Evolutionary conservation across 2,797 vertebrate genomes (phyloP), one percentile per base, ranked within the genome.

Genomic region (Discoglossus pictus): DNA sequence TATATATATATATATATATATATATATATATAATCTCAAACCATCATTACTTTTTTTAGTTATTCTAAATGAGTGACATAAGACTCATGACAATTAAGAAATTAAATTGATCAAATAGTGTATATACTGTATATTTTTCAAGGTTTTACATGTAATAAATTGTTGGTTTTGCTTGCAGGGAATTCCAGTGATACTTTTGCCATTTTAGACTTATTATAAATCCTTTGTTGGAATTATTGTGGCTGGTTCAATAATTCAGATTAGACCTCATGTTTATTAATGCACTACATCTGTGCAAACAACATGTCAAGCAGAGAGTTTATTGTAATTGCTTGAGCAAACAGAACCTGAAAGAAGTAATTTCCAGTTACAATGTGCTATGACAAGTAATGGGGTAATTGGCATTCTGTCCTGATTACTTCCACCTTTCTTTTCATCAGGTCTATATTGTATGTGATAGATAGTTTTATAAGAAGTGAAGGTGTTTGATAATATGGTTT

Each of bases 291-390:
- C 96, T 97, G 95, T 96, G 95, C 94, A 98, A 98, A 98, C 96
- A 98, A 94, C 91, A 92, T 95, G 95, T 97, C 94, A 96, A 97
- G 93, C 93, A 93, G 91, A 90, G 92, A 98, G 94, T 98, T 98
- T 98, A 99, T 98, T 98, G 95, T 98, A 98, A 98, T 99, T 98
- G 96, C 93, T 93, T 94, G 94, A 94, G 95, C 95, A 99, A 99
- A 99, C 96, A 98, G 94, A 99, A 98, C 92, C 94, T 94, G 95
- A 97, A 98, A 98, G 94, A 98, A 98, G 94, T 94, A 98, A 98
- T 99, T 99, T 98, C 94, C 94, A 96, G 95, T 94, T 96, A 97
- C 96, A 98, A 95, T 98, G 94, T 93, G 94, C 92, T 82, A 89
- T 92, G 94, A 95, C 94, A 93, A 93, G 93, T 97, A 96, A 99